Base-by-base conservation (phyloP, 2,113 vertebrate genomes). In the Dicentrarchus labrax region DNA sequence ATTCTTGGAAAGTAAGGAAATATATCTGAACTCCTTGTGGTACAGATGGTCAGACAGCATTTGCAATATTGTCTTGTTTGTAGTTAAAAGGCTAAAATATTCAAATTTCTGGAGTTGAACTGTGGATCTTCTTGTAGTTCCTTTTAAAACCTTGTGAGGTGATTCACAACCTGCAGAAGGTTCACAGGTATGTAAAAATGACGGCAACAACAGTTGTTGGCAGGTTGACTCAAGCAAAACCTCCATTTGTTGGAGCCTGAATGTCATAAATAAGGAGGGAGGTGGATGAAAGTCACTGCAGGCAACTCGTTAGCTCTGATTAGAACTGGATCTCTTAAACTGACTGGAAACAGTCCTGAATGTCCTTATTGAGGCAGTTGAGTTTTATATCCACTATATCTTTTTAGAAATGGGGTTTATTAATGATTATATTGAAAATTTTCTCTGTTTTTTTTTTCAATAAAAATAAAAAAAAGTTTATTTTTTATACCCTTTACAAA, bases 301-400 rank as follows among this genome's bases (percentile, higher is more conserved):
- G 17, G 48, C n/a, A 5, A 15, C 74, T 76, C 22, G 11, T 76
- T 56, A 57, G 6, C 61, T 53, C 73, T 50, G 57, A 62, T 62
- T 13, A 50, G 45, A 7, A 10, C 6, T 15, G 19, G 15, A 22
- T 43, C 47, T 64, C 60, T 64, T 56, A 24, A 30, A 45, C 22
- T 57, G 13, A 57, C 13, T 41, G 68, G 12, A 30, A 47, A 43
- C 70, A 5, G 53, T 41, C 60, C 48, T 24, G 12, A 16, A 21
- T 16, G 8, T 17, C 30, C 30, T 15, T 3, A 19, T 6, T 11
- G 17, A 62, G 36, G 15, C 17, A 5, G 21, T 21, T 9, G 17
- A n/a, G 11, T n/a, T 16, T 24, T 6, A n/a, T 30, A n/a, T 69
- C 16, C 38, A 41, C 21, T 22, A 12, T 12, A 45, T 53, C 5